Evolutionary conservation across 92 coral and sea anemone genomes (phyloP), one percentile per base, ranked within the genome.

Genomic region (Siderastrea radians): DNA sequence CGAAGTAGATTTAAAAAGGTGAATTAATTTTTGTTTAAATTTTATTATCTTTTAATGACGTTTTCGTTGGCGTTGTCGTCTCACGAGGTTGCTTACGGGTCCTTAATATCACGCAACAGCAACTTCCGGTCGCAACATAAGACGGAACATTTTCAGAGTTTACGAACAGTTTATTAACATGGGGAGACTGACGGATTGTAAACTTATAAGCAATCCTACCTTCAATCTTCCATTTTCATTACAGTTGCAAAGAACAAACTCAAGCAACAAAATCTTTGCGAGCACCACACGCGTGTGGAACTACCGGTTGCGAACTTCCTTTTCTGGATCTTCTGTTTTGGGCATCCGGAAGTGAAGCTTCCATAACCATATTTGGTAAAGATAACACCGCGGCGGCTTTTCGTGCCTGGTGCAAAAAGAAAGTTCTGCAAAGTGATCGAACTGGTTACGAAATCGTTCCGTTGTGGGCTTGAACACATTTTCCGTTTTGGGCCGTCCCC

Each of bases 381-480:
- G 17, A 60, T 38, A 84, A 72, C 87, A 72, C 8, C 8, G 26
- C 19, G 44, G 74, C 51, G 7, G 55, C 71, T 12, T n/a, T 13
- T 48, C 61, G 87, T 59, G 43, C 79, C 79, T 83, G 72, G 87
- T 83, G 87, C 86, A 82, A 72, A 11, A 6, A 19, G 78, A 64
- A 66, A 63, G 10, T 63, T 10, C 14, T n/a, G 19, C 44, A 1
- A 5, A 13, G 75, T 19, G 49, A 2, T 1, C 12, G 1, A 67
- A 66, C 50, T 44, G 19, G 19, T 79, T 79, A n/a, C 83, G 83
- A 61, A 79, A 79, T 63, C 71, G 12, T 19, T 55, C 10, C 57
- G 10, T 13, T 13, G 1, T 60, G 7, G 12, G 43, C 14, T 10
- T 3, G 45, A 3, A 11, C n/a, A 55, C 17, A 6, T 68, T 70